Base-by-base conservation (phyloP, 1,140 invertebrate species). In the Plutomurus gul region DNA sequence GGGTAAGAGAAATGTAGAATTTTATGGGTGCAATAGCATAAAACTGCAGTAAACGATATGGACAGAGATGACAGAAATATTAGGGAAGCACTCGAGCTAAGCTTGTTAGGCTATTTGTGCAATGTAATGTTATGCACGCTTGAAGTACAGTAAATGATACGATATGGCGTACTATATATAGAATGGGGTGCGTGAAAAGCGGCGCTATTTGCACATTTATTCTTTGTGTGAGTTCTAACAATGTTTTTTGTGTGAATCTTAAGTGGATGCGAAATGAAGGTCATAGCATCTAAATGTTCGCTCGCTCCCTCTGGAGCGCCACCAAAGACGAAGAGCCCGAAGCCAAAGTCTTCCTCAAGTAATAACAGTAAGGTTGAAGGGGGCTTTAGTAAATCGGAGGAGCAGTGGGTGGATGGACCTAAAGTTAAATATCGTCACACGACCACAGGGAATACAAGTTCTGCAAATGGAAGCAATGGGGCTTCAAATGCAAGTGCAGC, bases 331-430 rank as follows among this genome's bases (percentile, higher is more conserved):
- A 84, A 87, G 76, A 82, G 81, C 56, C 83, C 83, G 1, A 84
- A 84, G 47, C 83, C 83, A 27, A 81, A 81, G 39, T 78, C 81
- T 20, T 65, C 22, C 36, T 65, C 56, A n/a, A 65, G 56, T 65
- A 65, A 65, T 65, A 65, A 65, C 56, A 49, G 74, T 39, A 72
- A 80, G 60, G 22, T 65, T 37, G 36, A 76, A 37, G 51, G 16
- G 37, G 40, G 70, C 25, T 46, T 33, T 33, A 51, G 71, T 22
- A 79, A 80, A 71, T 78, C 80, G 80, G 95, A 96, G 83, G 96
- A 98, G 85, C 94, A 96, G 84, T 98, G 96, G 96, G 95, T 98
- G 73, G 96, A 98, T 87, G 96, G 96, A 1, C 96, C 96, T 0
- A 90, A 94, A 84, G 93, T 96, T 0, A 93, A 93, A 56, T 84